Conservation (phyloP, 2,888 invertebrate species). For the Odontocerum albicorne region DNA sequence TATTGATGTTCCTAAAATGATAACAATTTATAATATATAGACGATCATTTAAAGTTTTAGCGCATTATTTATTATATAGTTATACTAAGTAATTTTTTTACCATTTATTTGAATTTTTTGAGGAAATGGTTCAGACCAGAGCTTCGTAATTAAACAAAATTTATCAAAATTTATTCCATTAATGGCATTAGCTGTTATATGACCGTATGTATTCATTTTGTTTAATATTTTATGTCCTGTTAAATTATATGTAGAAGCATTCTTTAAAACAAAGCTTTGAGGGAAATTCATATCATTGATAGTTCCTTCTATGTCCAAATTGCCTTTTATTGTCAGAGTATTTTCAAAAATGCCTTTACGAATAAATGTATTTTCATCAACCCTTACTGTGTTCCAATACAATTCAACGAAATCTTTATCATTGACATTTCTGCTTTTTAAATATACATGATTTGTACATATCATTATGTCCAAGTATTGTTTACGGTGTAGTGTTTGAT, state of each 20-base stretch:
- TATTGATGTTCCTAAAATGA: constrained; percentile 45
- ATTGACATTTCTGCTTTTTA: constrained; percentile 46
- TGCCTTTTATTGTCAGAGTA: constrained; percentile 34
- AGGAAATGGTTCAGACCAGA: neutral
- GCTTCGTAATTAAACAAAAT: constrained; percentile 4
- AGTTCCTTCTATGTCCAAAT: constrained; percentile 41
- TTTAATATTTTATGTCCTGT: constrained; percentile 41
- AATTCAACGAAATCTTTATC: constrained; percentile 43
- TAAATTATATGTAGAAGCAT: constrained; percentile 39
- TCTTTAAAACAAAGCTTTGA: constrained; percentile 45
- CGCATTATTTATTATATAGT: too few species aligned
- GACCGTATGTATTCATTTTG: constrained; percentile 41
- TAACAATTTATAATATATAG: neutral
- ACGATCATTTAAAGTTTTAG: too few species aligned
- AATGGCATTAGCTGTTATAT: constrained; percentile 13
- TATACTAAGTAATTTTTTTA: too few species aligned
- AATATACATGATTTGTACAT: constrained; percentile 42
- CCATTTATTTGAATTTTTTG: constrained; percentile 12
- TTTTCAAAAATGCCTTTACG: constrained; percentile 46
- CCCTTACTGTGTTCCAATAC: constrained; percentile 44
- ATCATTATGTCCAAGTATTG: constrained; percentile 42
- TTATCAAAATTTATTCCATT: constrained; percentile 5
- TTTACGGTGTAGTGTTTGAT: constrained; percentile 42
- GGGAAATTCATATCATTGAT: constrained; percentile 48
- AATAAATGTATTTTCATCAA: constrained; percentile 44